Evolutionary conservation across 2,113 vertebrate genomes (phyloP), one percentile per base, ranked within the genome.

Genomic region (Chaetorhynchus papuensis): DNA sequence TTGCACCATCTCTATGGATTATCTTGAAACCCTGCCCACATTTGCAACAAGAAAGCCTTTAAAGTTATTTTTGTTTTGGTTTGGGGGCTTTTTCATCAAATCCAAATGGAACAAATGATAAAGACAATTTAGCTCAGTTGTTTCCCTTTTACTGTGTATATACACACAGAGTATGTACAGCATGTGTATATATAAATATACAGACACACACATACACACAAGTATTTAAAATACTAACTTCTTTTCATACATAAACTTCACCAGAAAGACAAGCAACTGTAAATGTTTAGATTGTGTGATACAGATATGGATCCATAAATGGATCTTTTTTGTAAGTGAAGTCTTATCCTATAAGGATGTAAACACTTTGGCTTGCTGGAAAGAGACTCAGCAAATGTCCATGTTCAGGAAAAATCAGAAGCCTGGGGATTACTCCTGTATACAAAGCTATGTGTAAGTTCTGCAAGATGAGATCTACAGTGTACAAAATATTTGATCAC

Each of bases 11-110:
- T 83, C 87, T 83, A 42, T 87, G 85, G 63, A 94, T 57, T 89
- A 53, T 74, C 80, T 87, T 95, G 94, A 95, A 95, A 89, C 70
- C 16, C 31, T 93, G 90, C 81, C 92, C 71, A 64, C 18, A 39
- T 66, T 90, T 74, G 64, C 39, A 95, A 50, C 77, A 94, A 83
- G 84, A 80, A 96, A 72, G 31, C 20, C 28, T 68, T 63, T 65
- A 85, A 87, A 79, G n/a, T 30, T 93, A 76, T 72, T 94, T 96
- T 88, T 69, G 65, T 61, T 90, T 93, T 60, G 21, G 1, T 54
- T 83, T 74, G 24, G 6, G 0, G 1, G 23, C 57, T 70, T 86
- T 76, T 65, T 16, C 5, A 85, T 88, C 22, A 68, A 65, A 60
- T 81, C 15, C 70, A 83, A 94, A 50, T 70, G 71, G 53, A 94